Percentiles rank a stretch among this genome's conserved stretches.
These are phyloP conservation scores for Alloscopus bannaensis DNA, from an alignment of 2,888 invertebrate species.

Conservation along the genomic window DNA sequence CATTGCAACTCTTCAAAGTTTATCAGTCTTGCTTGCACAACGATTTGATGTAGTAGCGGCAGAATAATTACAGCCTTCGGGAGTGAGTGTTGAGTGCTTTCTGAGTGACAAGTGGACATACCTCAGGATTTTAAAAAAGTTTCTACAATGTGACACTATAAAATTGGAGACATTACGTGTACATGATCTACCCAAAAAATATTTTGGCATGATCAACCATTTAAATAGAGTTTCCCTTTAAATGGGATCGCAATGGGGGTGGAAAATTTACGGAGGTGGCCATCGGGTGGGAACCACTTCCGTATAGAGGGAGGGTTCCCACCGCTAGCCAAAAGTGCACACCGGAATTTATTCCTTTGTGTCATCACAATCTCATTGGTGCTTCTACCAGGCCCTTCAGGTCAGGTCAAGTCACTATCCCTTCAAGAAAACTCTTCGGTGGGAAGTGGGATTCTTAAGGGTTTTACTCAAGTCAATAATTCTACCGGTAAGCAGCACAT, in stretches of 20 bases:
- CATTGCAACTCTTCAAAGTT: not conserved
- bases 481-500: slow-evolving; percentile 32
- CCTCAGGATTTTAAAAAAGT: too few relatives aligned
- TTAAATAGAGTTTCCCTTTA: too few relatives aligned
- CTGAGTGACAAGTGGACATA: not conserved
- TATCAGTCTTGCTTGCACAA: not conserved
- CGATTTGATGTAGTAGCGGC: too few relatives aligned
- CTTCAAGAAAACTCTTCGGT: slow-evolving; percentile 7
- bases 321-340: not conserved
- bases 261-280: slow-evolving; percentile 13
- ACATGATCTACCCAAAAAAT: too few relatives aligned
- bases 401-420: slow-evolving; percentile 10
- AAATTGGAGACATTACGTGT: too few relatives aligned
- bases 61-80: too few relatives aligned
- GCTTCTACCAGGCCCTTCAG: not conserved
- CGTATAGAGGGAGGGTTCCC: not conserved
- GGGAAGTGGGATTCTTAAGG: slow-evolving; percentile 30
- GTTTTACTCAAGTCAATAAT: slow-evolving; percentile 8
- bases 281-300: slow-evolving; percentile 22
- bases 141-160: too few relatives aligned
- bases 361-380: not conserved
- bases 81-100: not conserved
- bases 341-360: not conserved
- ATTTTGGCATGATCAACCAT: too few relatives aligned
- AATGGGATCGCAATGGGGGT: slow-evolving; percentile 37